Conservation (phyloP, 2,113 vertebrate genomes). For the Arizona elegans region DNA sequence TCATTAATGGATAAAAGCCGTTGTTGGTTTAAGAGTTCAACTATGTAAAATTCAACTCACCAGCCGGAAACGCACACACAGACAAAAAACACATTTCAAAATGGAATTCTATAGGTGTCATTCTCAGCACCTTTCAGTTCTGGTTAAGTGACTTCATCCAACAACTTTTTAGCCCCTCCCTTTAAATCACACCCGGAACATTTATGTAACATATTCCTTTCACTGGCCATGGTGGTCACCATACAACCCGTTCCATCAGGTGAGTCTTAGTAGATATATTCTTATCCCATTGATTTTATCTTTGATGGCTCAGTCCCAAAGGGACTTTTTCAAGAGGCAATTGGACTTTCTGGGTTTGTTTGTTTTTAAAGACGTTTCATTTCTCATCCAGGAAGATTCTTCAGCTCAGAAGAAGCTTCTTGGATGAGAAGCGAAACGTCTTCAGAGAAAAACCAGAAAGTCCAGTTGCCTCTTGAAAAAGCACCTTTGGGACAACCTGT, state of each 20-base stretch:
- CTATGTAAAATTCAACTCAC: neutral
- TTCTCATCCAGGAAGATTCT: no score
- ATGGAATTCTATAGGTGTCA: neutral
- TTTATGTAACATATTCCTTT: neutral
- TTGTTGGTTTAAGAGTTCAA: neutral
- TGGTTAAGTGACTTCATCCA: neutral
- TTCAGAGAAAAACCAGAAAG: no score
- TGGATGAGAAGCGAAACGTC: no score
- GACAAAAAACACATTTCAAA: neutral
- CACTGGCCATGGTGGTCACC: neutral
- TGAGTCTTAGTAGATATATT: neutral
- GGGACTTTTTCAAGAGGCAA: no score
- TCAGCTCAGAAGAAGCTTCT: no score
- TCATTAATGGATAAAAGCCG: neutral
- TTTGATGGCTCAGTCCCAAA: neutral
- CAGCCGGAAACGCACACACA: neutral
- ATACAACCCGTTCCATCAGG: neutral
- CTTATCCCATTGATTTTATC: neutral
- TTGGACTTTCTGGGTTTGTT: no score
- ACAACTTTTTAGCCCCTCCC: neutral
- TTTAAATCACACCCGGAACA: neutral
- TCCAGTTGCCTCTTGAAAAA: no score
- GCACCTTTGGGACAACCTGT: no score
- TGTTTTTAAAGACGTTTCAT: no score
- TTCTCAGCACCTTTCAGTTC: neutral